phyloP scores from a whole-genome alignment of 1,140 invertebrate species.

The Battus philenor region DNA sequence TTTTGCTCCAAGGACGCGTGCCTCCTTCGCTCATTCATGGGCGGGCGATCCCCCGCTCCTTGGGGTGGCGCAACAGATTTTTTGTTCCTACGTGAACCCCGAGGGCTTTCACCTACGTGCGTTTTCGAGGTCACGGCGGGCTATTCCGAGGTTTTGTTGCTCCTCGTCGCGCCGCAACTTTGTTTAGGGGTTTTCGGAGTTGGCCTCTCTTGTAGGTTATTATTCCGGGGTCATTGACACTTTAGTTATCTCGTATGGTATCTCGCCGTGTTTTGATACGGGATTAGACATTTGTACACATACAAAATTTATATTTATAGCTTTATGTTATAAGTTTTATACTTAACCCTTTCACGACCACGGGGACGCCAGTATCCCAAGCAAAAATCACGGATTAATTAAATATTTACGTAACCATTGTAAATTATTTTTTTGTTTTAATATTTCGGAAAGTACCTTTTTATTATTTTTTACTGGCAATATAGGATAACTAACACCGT shows the following conservation, averaged over 20 bases:
- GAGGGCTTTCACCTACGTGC: constrained; percentile 71
- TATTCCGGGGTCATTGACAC: constrained; percentile 27
- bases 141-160: constrained; percentile 62
- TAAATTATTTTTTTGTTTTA: no score
- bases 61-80: constrained; percentile 63
- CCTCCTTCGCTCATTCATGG: constrained; percentile 74
- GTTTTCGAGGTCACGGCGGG: constrained; percentile 72
- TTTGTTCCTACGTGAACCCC: constrained; percentile 67
- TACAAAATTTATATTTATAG: no score
- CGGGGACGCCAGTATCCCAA: no score
- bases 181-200: constrained; percentile 39
- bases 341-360: no score
- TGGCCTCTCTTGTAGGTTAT: constrained; percentile 27
- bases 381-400: no score
- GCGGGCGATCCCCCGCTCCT: constrained; percentile 53
- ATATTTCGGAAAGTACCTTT: no score
- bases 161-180: constrained; percentile 45
- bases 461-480: no score
- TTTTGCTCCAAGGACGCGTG: constrained; percentile 72
- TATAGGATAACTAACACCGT: no score
- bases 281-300: no score
- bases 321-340: no score
- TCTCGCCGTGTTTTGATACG: neutral
- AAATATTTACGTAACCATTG: no score
- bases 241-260: neutral